Percentiles rank a stretch among this genome's conserved stretches.
Conservation (phyloP, 2,797 vertebrate species). For the Lagocephalus sceleratus region DNA sequence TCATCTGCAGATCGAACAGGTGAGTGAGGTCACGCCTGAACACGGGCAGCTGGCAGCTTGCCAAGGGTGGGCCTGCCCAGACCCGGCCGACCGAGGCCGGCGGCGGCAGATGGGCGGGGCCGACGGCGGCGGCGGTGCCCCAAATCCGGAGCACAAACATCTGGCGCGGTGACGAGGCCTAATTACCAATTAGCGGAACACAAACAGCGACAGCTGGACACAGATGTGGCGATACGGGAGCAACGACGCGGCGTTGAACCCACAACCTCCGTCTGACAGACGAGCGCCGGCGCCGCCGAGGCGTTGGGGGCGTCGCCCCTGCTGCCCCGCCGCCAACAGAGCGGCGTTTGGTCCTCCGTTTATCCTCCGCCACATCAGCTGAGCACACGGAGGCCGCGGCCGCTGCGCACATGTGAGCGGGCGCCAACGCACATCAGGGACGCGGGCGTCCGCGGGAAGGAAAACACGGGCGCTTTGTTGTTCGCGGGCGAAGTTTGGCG, state of each 20-base stretch:
- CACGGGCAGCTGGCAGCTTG: constrained; percentile 52
- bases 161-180: constrained; percentile 13
- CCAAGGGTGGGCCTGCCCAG: constrained; percentile 38
- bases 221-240: constrained; percentile 6
- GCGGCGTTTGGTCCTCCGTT: too few relatives aligned
- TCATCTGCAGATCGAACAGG: too few relatives aligned
- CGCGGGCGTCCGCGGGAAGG: not conserved
- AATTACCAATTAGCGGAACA: constrained; percentile 17
- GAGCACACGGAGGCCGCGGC: too few relatives aligned
- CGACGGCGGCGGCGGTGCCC: constrained; percentile 7
- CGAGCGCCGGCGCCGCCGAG: too few relatives aligned
- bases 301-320: too few relatives aligned
- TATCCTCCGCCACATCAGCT: too few relatives aligned
- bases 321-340: too few relatives aligned
- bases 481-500: constrained; percentile 37
- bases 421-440: not conserved
- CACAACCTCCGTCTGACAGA: not conserved
- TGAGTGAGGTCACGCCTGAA: constrained; percentile 45
- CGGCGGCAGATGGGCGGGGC: constrained; percentile 27
- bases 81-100: constrained; percentile 6
- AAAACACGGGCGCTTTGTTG: constrained; percentile 27
- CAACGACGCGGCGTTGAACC: constrained; percentile 4
- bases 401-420: too few relatives aligned
- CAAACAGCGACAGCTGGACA: constrained; percentile 16
- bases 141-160: constrained; percentile 17